Evolutionary conservation across 2,113 vertebrate genomes (phyloP), one percentile per base, ranked within the genome.

Genomic region (Bubo bubo): DNA sequence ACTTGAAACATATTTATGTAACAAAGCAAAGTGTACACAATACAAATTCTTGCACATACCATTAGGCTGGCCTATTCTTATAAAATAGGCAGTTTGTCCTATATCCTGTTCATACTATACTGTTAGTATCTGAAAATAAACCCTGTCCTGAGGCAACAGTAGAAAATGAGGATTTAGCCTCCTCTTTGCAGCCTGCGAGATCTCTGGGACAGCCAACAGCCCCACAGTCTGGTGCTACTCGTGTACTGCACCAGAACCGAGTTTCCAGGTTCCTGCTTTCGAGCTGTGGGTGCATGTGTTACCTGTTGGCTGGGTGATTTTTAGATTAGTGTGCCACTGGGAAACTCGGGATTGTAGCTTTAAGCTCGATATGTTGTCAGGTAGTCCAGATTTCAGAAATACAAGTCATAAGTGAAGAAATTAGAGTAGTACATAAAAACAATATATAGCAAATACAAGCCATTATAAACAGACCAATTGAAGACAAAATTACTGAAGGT

Each of bases 201-300:
- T 56, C 55, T 62, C 24, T 80, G 60, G 93, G 88, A 91, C 81
- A 86, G 87, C 34, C 81, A 96, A 96, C 86, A 96, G 95, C 97
- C 88, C 97, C 97, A 96, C 95, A 68, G 86, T 71, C 94, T 96
- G 97, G 97, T 71, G 47, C 50, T 39, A 24, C 21, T 79, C 53
- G 41, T 6, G 68, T 21, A 97, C 52, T 97, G 85, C 97, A 96
- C 32, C 41, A 72, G 41, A 85, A 63, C 14, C 0, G 14, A 79
- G 20, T 24, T 85, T 4, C 80, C n/a, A 27, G 12, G 35, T 58
- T 32, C n/a, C 55, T 71, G 28, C 47, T 93, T 59, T 71, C 1
- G 1, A 21, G 30, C 14, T n/a, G 16, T 21, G 47, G 13, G 19
- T 49, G 23, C 28, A 5, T 5, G 14, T 43, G 6, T 41, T 53